These are phyloP conservation scores for Proterorhinus semilunaris DNA, from an alignment of 2,113 vertebrate species.

Conservation along the genomic window DNA sequence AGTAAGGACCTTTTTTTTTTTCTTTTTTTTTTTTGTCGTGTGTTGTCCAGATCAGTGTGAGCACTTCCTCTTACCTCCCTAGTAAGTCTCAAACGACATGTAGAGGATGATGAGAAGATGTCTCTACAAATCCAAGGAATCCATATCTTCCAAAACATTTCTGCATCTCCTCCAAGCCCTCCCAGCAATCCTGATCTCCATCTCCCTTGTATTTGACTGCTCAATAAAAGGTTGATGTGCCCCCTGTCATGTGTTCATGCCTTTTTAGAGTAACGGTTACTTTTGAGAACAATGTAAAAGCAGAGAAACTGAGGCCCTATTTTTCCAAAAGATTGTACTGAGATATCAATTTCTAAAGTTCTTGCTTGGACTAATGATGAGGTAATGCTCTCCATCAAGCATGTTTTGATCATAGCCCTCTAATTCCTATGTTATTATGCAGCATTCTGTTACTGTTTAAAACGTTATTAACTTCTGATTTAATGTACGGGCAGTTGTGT, in stretches of 20 bases:
- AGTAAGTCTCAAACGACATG: constrained; percentile 37
- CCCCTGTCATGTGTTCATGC: constrained; percentile 13
- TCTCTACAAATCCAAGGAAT: constrained; percentile 27
- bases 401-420: too few relatives aligned
- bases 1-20: too few relatives aligned
- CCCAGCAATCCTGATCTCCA: constrained; percentile 38
- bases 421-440: too few relatives aligned
- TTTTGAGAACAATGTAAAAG: constrained; percentile 37
- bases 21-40: too few relatives aligned
- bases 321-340: constrained; percentile 16
- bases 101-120: not conserved
- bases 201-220: constrained; percentile 41
- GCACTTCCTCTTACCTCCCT: constrained; percentile 29
- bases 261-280: constrained; percentile 38
- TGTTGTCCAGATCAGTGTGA: constrained; percentile 73
- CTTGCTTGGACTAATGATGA: constrained; percentile 35
- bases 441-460: too few relatives aligned
- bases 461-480: too few relatives aligned
- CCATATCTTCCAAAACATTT: constrained; percentile 21
- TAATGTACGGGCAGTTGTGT: too few relatives aligned
- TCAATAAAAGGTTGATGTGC: constrained; percentile 28
- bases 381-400: constrained; percentile 8
- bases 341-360: constrained; percentile 12
- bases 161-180: constrained; percentile 7
- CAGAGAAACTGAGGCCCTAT: constrained; percentile 54